Conservation (phyloP, 2,888 invertebrate genomes). For the Cheilosia scutellata region DNA sequence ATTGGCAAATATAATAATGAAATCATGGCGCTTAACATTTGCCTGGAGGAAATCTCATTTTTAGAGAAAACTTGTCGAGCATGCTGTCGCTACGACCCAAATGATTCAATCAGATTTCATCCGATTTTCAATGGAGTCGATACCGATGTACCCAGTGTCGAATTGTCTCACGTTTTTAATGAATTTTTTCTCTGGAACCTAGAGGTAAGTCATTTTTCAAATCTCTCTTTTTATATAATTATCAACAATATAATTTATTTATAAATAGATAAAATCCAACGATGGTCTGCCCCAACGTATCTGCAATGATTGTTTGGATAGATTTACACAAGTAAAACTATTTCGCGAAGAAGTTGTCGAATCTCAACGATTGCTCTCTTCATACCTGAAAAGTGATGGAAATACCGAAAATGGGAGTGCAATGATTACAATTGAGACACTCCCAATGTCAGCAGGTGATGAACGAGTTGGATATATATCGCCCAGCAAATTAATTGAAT, state of each 20-base stretch:
- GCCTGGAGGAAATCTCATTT: conserved; percentile 77
- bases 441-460: conserved; percentile 33
- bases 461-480: conserved; percentile 56
- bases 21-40: conserved; percentile 77
- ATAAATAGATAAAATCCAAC: conserved; percentile 74
- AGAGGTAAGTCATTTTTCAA: conserved; percentile 70
- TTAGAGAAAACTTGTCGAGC: conserved; percentile 78
- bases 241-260: not conserved
- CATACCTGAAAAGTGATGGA: conserved; percentile 68
- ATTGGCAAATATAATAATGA: conserved; percentile 17
- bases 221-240: not conserved
- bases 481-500: conserved; percentile 60
- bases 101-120: conserved; percentile 76
- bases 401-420: conserved; percentile 13
- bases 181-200: conserved; percentile 78
- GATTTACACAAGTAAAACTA: conserved; percentile 76
- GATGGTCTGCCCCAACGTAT: conserved; percentile 78
- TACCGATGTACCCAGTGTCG: conserved; percentile 68
- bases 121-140: conserved; percentile 76
- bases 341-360: conserved; percentile 78
- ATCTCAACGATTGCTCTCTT: conserved; percentile 76
- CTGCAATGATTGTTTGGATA: conserved; percentile 77
- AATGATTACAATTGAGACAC: conserved; percentile 44
- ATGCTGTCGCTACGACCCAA: conserved; percentile 78
- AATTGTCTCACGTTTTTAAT: conserved; percentile 75